phyloP scores from a whole-genome alignment of 2,888 invertebrate genomes.

The Ceriagrion tenellum region DNA sequence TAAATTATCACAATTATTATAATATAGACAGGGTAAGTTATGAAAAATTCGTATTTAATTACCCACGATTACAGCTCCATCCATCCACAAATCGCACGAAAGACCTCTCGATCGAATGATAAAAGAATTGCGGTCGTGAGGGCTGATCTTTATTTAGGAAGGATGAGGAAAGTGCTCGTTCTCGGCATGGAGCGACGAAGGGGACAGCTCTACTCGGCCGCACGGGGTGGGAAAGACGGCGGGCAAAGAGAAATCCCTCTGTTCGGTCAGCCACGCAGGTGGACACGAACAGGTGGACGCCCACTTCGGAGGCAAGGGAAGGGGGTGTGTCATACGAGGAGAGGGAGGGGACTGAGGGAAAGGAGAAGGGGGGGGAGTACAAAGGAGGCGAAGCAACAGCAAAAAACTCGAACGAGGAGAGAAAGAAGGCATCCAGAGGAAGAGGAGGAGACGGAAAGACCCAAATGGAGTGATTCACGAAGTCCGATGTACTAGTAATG shows the following conservation, averaged over 20 bases:
- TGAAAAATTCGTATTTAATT: no score
- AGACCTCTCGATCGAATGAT: no score
- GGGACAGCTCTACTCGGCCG: background rate
- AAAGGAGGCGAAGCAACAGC: background rate
- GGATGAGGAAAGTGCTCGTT: no score
- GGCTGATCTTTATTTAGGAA: no score
- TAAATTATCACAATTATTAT: no score
- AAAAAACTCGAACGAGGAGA: background rate
- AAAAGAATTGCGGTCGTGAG: no score
- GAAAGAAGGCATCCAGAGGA: background rate
- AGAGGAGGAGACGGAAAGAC: background rate
- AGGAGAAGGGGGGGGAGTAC: background rate
- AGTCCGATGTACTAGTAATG: background rate
- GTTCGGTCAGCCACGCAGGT: background rate
- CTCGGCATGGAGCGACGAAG: no score
- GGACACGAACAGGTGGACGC: background rate
- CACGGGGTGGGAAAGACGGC: background rate
- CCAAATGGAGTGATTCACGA: background rate
- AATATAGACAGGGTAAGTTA: no score
- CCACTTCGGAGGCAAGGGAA: background rate
- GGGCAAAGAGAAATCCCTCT: background rate
- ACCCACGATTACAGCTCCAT: no score
- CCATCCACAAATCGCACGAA: no score
- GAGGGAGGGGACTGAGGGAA: background rate
- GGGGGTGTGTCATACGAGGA: background rate